phyloP scores from a whole-genome alignment of 2,888 invertebrate genomes.

The Antheraea yamamai region DNA sequence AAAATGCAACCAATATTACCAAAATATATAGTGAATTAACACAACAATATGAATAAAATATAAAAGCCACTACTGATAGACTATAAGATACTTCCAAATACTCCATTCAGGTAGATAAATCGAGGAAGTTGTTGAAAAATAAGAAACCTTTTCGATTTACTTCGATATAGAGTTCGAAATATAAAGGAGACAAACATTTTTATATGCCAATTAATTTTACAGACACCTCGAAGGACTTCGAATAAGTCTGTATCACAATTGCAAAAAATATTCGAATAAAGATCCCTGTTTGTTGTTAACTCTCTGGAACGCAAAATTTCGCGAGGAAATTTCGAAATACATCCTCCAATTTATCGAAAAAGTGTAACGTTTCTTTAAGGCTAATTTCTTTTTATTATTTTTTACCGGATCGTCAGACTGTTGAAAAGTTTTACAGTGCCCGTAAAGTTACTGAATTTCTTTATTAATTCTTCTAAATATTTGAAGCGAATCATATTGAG shows the following conservation, averaged over 20 bases:
- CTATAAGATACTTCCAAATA: too few species aligned
- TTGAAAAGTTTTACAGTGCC: neutral
- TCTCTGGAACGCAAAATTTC: neutral
- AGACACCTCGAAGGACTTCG: neutral
- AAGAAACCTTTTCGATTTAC: neutral
- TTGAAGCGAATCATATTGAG: neutral
- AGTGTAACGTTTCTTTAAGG: neutral
- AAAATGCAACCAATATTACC: too few species aligned
- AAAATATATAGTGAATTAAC: too few species aligned
- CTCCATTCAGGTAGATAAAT: too few species aligned
- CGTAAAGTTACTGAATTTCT: slow-evolving; percentile 8
- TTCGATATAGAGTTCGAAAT: neutral
- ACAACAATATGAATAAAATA: too few species aligned
- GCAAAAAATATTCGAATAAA: neutral
- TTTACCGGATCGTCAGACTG: neutral
- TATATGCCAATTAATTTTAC: neutral
- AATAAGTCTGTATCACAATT: neutral
- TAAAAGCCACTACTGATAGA: too few species aligned
- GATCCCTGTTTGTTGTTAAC: neutral
- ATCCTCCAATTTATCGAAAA: slow-evolving; percentile 12
- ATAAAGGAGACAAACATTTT: neutral
- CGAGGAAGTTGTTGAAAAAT: neutral
- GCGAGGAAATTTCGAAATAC: neutral
- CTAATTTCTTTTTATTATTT: slow-evolving; percentile 12
- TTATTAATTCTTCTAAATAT: slow-evolving; percentile 9